Evolutionary conservation across 2,797 vertebrate species (phyloP).

Genomic region (Aplochiton taeniatus): DNA sequence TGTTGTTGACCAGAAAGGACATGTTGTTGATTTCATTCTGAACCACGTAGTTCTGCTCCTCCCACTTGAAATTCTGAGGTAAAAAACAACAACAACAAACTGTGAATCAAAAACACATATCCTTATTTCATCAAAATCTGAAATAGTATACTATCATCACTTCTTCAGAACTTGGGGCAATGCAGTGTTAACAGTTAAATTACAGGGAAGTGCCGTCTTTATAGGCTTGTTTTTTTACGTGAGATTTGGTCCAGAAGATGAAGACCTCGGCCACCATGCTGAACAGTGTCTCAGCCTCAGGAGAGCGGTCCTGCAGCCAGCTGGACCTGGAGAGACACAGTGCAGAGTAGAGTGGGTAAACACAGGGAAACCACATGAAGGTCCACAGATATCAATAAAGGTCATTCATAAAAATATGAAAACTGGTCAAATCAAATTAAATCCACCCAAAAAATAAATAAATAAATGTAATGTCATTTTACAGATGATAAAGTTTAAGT

Average conservation of each 20-base stretch:
- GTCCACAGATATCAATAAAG: no score
- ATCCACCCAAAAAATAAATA: no score
- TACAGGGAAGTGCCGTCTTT: neutral
- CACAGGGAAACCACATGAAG: no score
- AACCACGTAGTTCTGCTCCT: slow-evolving; percentile 95
- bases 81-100: slow-evolving; percentile 8
- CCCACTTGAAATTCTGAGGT: slow-evolving; percentile 94
- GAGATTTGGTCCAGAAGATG: slow-evolving; percentile 95
- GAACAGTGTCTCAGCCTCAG: slow-evolving; percentile 89
- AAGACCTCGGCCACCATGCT: slow-evolving; percentile 93
- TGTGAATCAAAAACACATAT: neutral
- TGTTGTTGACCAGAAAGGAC: slow-evolving; percentile 86
- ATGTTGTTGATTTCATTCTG: slow-evolving; percentile 96
- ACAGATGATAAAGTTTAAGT: neutral
- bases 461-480: no score
- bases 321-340: slow-evolving; percentile 77
- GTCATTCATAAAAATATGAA: no score
- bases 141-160: neutral
- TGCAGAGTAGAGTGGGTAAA: slow-evolving; percentile 1
- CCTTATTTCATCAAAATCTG: slow-evolving; percentile 8
- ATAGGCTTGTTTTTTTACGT: slow-evolving; percentile 79
- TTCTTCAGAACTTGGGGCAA: no score
- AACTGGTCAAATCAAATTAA: no score
- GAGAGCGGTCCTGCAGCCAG: slow-evolving; percentile 86
- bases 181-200: no score